Evolutionary conservation across 1,140 invertebrate species (phyloP).

Genomic region (Magallana gigas): DNA sequence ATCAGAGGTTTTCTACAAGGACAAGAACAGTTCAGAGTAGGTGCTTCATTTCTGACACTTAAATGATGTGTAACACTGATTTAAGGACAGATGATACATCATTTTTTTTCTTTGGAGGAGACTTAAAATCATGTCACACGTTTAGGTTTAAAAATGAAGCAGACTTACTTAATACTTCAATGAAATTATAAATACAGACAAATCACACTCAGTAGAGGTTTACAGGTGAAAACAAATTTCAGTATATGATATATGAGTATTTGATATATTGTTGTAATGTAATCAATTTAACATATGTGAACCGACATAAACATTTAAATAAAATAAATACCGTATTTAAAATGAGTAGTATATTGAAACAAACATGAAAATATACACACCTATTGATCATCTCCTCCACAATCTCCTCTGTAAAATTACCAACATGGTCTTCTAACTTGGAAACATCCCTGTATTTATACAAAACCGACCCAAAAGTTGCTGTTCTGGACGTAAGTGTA

Average conservation of each 20-base stretch:
- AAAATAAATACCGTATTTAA: neutral
- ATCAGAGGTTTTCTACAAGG: constrained; percentile 9
- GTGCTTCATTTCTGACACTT: constrained; percentile 5
- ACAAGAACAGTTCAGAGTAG: neutral
- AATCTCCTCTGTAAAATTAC: neutral
- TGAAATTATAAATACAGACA: too few species aligned
- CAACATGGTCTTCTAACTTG: neutral
- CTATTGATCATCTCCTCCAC: constrained; percentile 8
- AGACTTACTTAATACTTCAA: too few species aligned
- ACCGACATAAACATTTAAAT: constrained; percentile 3
- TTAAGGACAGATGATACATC: neutral
- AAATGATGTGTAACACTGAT: constrained; percentile 10
- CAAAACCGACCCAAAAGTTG: neutral
- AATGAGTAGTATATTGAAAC: constrained; percentile 16
- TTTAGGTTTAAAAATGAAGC: too few species aligned
- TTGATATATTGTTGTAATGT: neutral
- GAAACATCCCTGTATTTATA: constrained; percentile 6
- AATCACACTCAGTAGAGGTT: too few species aligned
- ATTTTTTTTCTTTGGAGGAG: too few species aligned
- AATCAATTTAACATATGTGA: constrained; percentile 6
- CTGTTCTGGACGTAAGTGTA: neutral
- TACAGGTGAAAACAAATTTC: too few species aligned
- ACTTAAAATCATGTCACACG: too few species aligned
- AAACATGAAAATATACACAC: constrained; percentile 9
- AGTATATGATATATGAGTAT: neutral